Base-by-base conservation (phyloP, 1,140 invertebrate species). In the Lepidurus couesii region DNA sequence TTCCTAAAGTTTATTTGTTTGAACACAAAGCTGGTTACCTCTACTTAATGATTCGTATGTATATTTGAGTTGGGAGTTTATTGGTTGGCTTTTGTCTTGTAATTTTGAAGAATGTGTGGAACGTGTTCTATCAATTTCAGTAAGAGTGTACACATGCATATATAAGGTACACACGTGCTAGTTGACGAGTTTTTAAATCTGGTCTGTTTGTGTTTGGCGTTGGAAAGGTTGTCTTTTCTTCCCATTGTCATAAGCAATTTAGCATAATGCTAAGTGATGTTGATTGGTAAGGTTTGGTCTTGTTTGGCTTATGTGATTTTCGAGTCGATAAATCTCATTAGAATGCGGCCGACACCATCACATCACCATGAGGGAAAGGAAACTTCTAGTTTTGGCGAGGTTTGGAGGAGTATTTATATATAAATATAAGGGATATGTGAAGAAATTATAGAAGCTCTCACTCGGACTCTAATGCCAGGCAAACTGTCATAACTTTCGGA, bases 251-350 rank as follows among this genome's bases (percentile, higher is more conserved):
- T 5, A 21, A 65, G 53, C 21, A 65, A 9, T n/a, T 65, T 65
- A 65, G 53, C 53, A 65, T 65, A 65, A 65, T 65, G 53, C 21
- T 65, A 65, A 65, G 53, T 65, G 53, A 65, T 65, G 53, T 65
- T 65, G 53, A 65, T 65, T 65, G 53, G 53, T 21, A 7, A 65
- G 53, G 21, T 65, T 21, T 65, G 21, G 9, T 21, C 53, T 65
- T 65, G 53, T 65, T 65, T 65, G 53, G n/a, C 13, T 65, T 13
- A 13, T 16, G 53, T 65, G 53, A 21, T 65, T 65, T 65, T 65
- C 21, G 13, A 65, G 53, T 65, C 53, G 13, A 21, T 65, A 65
- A 65, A 65, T 21, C 13, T 65, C 53, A 65, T 65, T 65, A 65
- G 21, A 65, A 65, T 65, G 53, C 53, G 53, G 21, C 53, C 4